Evolutionary conservation across 2,797 vertebrate species (phyloP).

Genomic region (Crax fasciolata): DNA sequence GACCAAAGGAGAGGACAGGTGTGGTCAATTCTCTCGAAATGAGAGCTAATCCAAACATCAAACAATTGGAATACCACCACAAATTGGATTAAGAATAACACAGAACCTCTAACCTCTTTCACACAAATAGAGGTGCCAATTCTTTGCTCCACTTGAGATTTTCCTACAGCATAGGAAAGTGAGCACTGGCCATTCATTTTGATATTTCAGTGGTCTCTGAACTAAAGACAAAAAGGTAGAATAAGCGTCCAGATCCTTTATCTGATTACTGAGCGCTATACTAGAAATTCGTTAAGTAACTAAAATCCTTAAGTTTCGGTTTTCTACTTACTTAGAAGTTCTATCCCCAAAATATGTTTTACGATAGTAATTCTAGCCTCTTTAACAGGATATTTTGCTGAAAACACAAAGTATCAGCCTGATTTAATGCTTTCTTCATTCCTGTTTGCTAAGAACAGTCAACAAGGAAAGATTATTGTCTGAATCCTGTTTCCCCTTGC

Average conservation of each 20-base stretch:
- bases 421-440: slow-evolving; percentile 13
- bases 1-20: not conserved
- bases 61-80: not conserved
- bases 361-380: not conserved
- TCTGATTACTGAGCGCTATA: not conserved
- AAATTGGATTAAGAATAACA: not conserved
- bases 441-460: not conserved
- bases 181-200: not conserved
- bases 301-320: not conserved
- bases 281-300: not conserved
- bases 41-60: not conserved
- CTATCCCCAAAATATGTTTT: not conserved
- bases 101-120: not conserved
- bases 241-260: not conserved
- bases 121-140: not conserved
- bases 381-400: not conserved
- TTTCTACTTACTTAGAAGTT: not conserved
- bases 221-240: not conserved
- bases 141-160: not conserved
- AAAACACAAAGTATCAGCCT: not conserved
- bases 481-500: not conserved
- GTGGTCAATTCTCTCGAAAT: not conserved
- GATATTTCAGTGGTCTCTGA: not conserved
- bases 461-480: not conserved
- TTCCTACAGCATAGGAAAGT: not conserved